Conservation (phyloP, 2,888 invertebrate species). For the Phymatocera aterrima region DNA sequence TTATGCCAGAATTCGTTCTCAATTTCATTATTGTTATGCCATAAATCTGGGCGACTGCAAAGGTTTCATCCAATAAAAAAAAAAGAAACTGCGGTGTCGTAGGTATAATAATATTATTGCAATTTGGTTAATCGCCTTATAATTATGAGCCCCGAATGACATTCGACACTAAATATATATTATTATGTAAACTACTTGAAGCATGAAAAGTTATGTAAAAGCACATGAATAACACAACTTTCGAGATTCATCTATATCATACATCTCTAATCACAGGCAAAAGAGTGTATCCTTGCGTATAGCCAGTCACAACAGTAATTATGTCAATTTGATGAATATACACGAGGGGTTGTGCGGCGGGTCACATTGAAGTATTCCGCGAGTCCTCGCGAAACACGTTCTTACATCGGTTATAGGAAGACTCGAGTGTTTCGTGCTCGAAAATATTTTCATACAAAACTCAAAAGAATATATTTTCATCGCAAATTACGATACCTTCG, state of each 20-base stretch:
- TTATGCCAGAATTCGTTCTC: too few species aligned
- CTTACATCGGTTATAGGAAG: background rate
- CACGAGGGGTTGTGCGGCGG: background rate
- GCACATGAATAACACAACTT: background rate
- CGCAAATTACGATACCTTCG: constrained; percentile 13
- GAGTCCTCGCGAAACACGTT: constrained; percentile 1
- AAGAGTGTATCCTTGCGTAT: background rate
- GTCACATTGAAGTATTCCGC: constrained; percentile 13
- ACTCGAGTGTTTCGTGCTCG: constrained; percentile 26
- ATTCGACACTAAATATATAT: constrained; percentile 4
- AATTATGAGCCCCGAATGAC: background rate
- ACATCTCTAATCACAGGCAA: background rate
- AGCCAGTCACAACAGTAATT: background rate
- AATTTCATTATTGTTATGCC: constrained; percentile 51
- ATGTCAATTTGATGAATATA: constrained; percentile 15
- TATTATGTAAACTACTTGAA: background rate
- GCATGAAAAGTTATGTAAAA: background rate
- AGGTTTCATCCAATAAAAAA: constrained; percentile 66
- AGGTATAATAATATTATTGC: constrained; percentile 54
- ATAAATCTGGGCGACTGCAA: constrained; percentile 62
- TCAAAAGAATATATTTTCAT: background rate
- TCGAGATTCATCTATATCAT: background rate
- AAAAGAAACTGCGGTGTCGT: too few species aligned
- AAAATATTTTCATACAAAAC: background rate
- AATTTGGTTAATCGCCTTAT: constrained; percentile 6